Base-by-base conservation (phyloP, 2,113 vertebrate genomes). In the Craseonycteris thonglongyai region DNA sequence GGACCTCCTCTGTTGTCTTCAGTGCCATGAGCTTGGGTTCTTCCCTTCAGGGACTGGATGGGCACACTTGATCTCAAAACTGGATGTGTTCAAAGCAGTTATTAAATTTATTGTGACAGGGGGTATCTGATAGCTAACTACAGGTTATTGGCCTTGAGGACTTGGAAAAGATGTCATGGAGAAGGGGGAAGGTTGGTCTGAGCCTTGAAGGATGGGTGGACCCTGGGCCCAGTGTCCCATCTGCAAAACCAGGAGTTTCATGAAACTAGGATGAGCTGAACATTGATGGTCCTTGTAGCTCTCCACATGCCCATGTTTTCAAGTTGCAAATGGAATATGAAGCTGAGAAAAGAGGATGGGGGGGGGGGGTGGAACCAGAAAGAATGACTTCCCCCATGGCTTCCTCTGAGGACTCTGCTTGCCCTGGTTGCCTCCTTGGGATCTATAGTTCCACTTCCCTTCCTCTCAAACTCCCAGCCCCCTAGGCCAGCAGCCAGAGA, bases 241-340 rank as follows among this genome's bases (percentile, higher is more conserved):
- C 56, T 88, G 21, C 49, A 95, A 95, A 97, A 80, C 33, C 58
- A 89, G 40, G 47, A 66, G 35, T 87, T 40, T 71, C 85, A 18
- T 45, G 95, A 95, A 96, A 80, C 28, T 45, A 89, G 40, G 38
- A 24, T 51, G 66, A 59, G 30, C 84, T 80, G 19, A 78, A 35
- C 15, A 4, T 7, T 71, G 49, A 61, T 59, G 47, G 47, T 26
- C 66, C 56, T 85, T 79, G 40, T 12, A 61, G 45, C 38, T 40
- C 45, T 69, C 45, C 16, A n/a, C 14, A 75, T 65, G 14, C 54
- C 93, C 22, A 24, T 51, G 42, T 74, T 66, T 68, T 45, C 72
- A 78, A 78, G 49, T 35, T 33, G 84, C 66, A 26, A 5, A 38
- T 87, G 63, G 63, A 56, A 47, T 59, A 86, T 49, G 45, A 49